Conservation (phyloP, 2,113 vertebrate species). For the Nanger granti region DNA sequence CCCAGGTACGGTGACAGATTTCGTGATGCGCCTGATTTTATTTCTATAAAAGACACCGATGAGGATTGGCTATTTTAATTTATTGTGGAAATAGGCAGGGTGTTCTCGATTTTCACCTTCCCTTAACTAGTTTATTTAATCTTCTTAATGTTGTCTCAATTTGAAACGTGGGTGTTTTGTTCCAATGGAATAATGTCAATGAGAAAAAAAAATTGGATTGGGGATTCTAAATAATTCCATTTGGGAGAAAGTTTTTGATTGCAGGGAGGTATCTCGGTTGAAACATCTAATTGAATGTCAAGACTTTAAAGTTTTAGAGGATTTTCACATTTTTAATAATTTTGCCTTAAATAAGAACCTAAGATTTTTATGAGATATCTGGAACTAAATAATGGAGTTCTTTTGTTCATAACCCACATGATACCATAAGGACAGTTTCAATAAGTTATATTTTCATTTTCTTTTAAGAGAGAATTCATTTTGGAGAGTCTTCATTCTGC, state of each 20-base stretch:
- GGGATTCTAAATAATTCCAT: neutral
- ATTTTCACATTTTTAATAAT: constrained; percentile 18
- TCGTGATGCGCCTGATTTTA: constrained; percentile 73
- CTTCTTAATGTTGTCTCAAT: neutral
- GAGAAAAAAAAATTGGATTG: neutral
- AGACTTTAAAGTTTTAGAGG: neutral
- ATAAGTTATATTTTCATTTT: constrained; percentile 15
- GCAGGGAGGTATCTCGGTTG: neutral
- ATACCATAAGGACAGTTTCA: neutral
- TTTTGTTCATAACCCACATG: constrained; percentile 60
- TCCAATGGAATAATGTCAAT: constrained; percentile 12
- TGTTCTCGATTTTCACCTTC: neutral
- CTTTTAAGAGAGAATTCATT: neutral
- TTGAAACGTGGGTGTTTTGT: constrained; percentile 27
- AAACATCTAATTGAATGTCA: constrained; percentile 9
- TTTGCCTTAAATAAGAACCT: constrained; percentile 22
- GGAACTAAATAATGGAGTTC: constrained; percentile 47
- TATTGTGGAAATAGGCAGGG: neutral
- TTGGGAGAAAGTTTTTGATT: constrained; percentile 17
- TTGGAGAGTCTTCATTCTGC: neutral
- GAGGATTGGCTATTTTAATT: constrained; percentile 35
- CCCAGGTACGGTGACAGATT: constrained; percentile 67
- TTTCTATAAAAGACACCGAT: constrained; percentile 63
- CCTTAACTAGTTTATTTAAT: constrained; percentile 8
- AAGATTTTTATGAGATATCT: constrained; percentile 19